Conservation (phyloP, 2,888 invertebrate genomes). For the Aporophyla nigra region DNA sequence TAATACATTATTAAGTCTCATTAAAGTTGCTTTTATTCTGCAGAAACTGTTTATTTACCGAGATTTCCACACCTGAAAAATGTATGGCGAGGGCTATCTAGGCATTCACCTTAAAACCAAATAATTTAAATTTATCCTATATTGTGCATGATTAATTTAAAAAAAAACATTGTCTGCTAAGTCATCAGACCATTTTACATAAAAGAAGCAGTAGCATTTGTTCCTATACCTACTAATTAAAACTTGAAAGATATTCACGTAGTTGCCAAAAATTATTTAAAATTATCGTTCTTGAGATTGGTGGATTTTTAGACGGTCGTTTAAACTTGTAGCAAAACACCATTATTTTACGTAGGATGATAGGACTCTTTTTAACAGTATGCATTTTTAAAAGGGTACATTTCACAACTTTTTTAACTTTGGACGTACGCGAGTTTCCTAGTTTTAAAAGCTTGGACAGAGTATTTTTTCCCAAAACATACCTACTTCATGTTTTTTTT, state of each 20-base stretch:
- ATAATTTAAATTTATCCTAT: no score
- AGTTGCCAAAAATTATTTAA: background rate
- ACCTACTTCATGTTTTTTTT: slow-evolving; percentile 1
- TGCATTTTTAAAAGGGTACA: slow-evolving; percentile 78
- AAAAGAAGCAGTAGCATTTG: no score
- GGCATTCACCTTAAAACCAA: no score
- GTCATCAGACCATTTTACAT: no score
- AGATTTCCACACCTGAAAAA: no score
- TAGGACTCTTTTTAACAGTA: slow-evolving; percentile 69
- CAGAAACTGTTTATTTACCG: no score
- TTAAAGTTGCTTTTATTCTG: no score
- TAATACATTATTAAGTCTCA: no score
- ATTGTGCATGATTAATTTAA: no score
- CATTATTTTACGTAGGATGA: slow-evolving; percentile 53
- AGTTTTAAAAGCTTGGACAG: slow-evolving; percentile 40
- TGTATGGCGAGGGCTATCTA: no score
- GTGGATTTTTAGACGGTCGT: background rate
- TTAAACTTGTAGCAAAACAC: slow-evolving; percentile 50
- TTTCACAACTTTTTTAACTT: slow-evolving; percentile 64
- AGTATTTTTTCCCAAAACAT: slow-evolving; percentile 22
- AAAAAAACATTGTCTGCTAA: no score
- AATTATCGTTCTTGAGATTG: background rate
- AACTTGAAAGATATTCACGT: background rate
- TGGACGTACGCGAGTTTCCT: slow-evolving; percentile 39
- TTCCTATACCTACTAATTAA: background rate